phyloP scores from a whole-genome alignment of 2,113 vertebrate species.

The Capreolus pygargus region DNA sequence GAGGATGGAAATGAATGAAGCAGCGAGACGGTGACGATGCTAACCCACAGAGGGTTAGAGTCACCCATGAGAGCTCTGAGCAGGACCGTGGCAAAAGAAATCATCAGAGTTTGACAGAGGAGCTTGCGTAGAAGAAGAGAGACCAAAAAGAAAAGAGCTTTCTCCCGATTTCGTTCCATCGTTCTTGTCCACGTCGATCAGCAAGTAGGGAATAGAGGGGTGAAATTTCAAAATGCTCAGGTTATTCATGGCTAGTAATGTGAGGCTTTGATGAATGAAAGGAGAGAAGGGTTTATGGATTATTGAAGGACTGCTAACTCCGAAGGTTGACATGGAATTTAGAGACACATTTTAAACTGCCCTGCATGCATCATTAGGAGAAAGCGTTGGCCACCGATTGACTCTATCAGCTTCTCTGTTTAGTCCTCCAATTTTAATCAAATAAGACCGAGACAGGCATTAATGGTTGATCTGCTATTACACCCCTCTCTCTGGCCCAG shows the following conservation, averaged over 20 bases:
- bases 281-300: neutral
- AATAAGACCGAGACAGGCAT: conserved; percentile 32
- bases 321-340: neutral
- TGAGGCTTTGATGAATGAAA: conserved; percentile 2
- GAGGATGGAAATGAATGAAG: neutral
- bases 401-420: conserved; percentile 41
- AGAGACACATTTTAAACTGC: conserved; percentile 7
- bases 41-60: fast-evolving
- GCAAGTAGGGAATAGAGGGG: neutral
- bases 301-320: conserved; percentile 12
- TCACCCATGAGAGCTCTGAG: neutral
- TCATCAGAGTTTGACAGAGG: neutral
- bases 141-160: neutral
- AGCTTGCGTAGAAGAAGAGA: neutral
- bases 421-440: conserved; percentile 51
- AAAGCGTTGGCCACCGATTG: conserved; percentile 31
- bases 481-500: neutral
- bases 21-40: neutral
- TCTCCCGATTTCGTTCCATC: neutral
- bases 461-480: conserved; percentile 30
- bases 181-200: neutral
- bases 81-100: neutral
- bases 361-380: neutral
- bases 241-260: neutral
- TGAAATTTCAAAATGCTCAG: conserved; percentile 29